Evolutionary conservation across 2,113 vertebrate genomes (phyloP).

Genomic region (Sula dactylatra): DNA sequence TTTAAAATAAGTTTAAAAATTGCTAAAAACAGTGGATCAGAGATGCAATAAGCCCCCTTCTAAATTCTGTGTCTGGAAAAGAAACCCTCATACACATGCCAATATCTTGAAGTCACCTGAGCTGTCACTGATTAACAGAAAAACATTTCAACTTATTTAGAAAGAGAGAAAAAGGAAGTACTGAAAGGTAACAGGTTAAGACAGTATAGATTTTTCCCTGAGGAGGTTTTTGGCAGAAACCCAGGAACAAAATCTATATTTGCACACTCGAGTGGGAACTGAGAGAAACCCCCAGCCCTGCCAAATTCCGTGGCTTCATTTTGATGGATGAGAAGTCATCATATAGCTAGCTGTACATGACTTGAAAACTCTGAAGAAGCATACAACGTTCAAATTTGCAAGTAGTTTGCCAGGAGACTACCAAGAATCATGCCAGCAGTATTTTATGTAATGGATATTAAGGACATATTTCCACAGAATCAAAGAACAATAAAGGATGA

Average conservation of each 20-base stretch:
- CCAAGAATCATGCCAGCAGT: neutral
- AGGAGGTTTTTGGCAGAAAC: constrained; percentile 6
- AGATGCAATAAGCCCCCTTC: neutral
- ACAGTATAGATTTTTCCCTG: neutral
- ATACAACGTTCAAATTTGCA: neutral
- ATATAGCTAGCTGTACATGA: neutral
- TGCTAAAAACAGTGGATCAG: neutral
- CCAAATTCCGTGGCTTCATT: neutral
- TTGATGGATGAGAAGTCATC: neutral
- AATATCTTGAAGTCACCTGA: neutral
- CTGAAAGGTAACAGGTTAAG: constrained; percentile 3
- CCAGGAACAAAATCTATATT: neutral
- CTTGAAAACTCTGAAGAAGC: neutral
- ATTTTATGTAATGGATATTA: neutral
- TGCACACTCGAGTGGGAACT: neutral
- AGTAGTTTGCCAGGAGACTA: neutral
- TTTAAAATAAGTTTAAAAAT: neutral
- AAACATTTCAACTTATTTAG: neutral
- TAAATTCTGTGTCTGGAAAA: neutral
- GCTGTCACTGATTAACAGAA: neutral
- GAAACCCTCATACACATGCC: neutral
- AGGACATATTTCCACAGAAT: neutral
- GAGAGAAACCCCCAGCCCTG: neutral
- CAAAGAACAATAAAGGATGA: neutral
- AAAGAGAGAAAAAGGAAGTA: neutral